Base-by-base conservation (phyloP, 2,888 invertebrate genomes). In the Eupithecia abbreviata region DNA sequence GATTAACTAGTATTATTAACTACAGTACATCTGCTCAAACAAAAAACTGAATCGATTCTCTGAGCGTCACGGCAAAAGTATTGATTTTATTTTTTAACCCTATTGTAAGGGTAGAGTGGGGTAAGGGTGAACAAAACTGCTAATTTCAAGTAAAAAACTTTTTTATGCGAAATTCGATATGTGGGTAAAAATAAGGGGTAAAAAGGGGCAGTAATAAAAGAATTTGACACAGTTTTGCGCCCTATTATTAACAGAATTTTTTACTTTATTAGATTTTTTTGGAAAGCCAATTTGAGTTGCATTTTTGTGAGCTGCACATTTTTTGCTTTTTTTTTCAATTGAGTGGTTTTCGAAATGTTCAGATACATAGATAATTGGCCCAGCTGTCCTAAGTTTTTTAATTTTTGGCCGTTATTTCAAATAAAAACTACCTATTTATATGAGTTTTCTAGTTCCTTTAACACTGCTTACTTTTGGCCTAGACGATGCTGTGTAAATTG, bases 61-160 rank as follows among this genome's bases (percentile, higher is more conserved):
- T 73, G 30, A 13, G 62, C 78, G 78, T 82, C 81, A 80, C 82
- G 83, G 74, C 76, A 80, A 82, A 84, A 82, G 82, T 85, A 79
- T 76, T 79, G 73, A 76, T 76, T 80, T 78, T 79, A 73, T 45
- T 76, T 77, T 80, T 82, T 80, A 82, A 82, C 80, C 82, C 82
- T 77, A 81, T 81, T 79, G 79, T 82, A 66, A 71, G 79, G 77
- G 79, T 77, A n/a, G 18, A 58, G 74, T 72, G 76, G 76, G 75
- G 75, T 79, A 80, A 75, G 82, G 82, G 82, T 77, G 74, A 77
- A 82, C 80, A 79, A 81, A 81, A 81, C 79, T 73, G 80, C 80
- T 80, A 81, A 81, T 82, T 82, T 82, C 73, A 47, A 73, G 73
- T 42, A n/a, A 68, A 81, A 80, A 83, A 83, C 55, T 74, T 71